phyloP scores from a whole-genome alignment of 2,797 vertebrate genomes.

The Tenualosa ilisha region DNA sequence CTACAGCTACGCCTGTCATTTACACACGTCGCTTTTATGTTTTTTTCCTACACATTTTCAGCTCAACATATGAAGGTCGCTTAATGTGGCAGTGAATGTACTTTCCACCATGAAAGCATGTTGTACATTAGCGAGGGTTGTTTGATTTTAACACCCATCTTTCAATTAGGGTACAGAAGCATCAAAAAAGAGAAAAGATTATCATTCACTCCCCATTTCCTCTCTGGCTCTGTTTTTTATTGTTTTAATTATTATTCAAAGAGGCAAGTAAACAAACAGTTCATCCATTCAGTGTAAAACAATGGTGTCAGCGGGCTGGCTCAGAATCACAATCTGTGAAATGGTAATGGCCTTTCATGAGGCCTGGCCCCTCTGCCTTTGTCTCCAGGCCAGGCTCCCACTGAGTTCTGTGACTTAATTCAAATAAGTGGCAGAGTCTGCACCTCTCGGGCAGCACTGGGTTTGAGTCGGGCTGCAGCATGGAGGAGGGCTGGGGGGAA shows the following conservation, averaged over 20 bases:
- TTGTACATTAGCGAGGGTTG: conserved; percentile 1
- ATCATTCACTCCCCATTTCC: conserved; percentile 16
- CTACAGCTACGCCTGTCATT: background rate
- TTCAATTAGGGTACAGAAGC: conserved; percentile 12
- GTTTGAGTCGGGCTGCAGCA: conserved; percentile 51
- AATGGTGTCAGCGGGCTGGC: conserved; percentile 54
- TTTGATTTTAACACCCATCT: conserved; percentile 16
- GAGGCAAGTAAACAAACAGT: conserved; percentile 73
- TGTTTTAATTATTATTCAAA: conserved; percentile 75
- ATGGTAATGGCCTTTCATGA: conserved; percentile 74
- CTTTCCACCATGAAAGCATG: background rate
- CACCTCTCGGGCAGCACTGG: conserved; percentile 47
- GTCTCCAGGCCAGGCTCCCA: conserved; percentile 62
- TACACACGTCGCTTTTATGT: background rate
- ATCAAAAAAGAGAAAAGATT: background rate
- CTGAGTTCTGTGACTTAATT: conserved; percentile 64
- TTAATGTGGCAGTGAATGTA: background rate
- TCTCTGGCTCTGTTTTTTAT: conserved; percentile 54
- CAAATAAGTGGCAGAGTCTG: conserved; percentile 64
- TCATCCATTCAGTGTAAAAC: conserved; percentile 65
- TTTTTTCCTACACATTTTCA: background rate
- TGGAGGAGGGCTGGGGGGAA: conserved; percentile 25
- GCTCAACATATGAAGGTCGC: background rate
- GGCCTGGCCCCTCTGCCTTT: conserved; percentile 62
- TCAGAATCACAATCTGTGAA: conserved; percentile 72